These are phyloP conservation scores for Candoia aspera DNA, from an alignment of 2,113 vertebrate genomes.

Conservation along the genomic window DNA sequence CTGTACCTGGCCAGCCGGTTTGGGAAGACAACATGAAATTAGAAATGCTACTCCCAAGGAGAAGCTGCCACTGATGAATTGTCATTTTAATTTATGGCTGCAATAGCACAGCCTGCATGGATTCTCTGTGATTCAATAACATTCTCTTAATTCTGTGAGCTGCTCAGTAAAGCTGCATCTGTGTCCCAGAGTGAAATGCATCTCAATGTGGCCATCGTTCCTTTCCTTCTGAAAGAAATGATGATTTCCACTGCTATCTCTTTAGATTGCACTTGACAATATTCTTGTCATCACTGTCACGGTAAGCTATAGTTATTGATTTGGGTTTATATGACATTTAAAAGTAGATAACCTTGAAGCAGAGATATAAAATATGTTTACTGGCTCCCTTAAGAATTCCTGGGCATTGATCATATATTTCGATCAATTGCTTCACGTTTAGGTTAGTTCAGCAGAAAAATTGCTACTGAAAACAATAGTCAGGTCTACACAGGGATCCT, in stretches of 20 bases:
- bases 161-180: slow-evolving; percentile 51
- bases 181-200: slow-evolving; percentile 49
- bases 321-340: slow-evolving; percentile 35
- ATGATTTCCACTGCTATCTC: slow-evolving; percentile 51
- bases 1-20: slow-evolving; percentile 38
- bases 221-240: slow-evolving; percentile 56
- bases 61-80: slow-evolving; percentile 50
- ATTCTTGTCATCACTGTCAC: slow-evolving; percentile 42
- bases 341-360: slow-evolving; percentile 46
- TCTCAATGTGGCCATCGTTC: slow-evolving; percentile 51
- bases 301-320: slow-evolving; percentile 51
- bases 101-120: slow-evolving; percentile 48
- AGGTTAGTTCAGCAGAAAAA: slow-evolving; percentile 27
- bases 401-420: slow-evolving; percentile 29
- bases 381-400: slow-evolving; percentile 40
- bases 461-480: neutral
- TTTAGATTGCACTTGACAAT: slow-evolving; percentile 41
- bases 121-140: slow-evolving; percentile 50
- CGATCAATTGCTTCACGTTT: slow-evolving; percentile 40
- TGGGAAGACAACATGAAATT: slow-evolving; percentile 34
- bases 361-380: slow-evolving; percentile 29
- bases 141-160: slow-evolving; percentile 55
- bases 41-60: slow-evolving; percentile 45
- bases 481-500: neutral
- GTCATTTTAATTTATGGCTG: slow-evolving; percentile 62